phyloP scores from a whole-genome alignment of 2,888 invertebrate species.

The Apocheima hispidaria region DNA sequence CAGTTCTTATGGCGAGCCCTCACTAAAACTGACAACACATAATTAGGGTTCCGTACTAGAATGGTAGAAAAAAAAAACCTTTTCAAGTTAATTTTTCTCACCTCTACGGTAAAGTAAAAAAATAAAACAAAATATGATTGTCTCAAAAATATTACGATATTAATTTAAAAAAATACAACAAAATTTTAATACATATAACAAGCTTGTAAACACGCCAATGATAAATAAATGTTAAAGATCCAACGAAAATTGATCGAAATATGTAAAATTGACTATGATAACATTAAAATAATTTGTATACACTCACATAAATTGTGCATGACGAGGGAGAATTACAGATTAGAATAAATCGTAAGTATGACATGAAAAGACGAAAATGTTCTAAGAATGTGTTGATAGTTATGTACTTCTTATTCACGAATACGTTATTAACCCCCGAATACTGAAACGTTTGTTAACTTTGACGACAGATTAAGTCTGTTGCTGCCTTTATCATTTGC shows the following conservation, averaged over 20 bases:
- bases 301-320: conserved; percentile 9
- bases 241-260: neutral
- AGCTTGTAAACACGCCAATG: neutral
- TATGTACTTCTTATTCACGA: no score
- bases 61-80: no score
- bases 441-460: no score
- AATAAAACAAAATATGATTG: conserved; percentile 12
- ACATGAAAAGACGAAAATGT: conserved; percentile 1
- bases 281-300: neutral
- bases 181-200: neutral
- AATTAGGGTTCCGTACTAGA: no score
- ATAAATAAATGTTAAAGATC: neutral
- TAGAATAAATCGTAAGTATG: neutral
- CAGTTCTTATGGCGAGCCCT: no score
- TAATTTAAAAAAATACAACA: conserved; percentile 12
- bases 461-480: no score
- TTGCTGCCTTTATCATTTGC: no score
- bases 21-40: no score
- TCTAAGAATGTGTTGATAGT: neutral
- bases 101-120: neutral
- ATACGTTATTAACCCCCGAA: no score
- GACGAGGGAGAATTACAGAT: neutral
- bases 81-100: no score
- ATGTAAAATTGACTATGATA: neutral
- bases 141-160: conserved; percentile 3